phyloP scores from a whole-genome alignment of 2,113 vertebrate species.

The Poecile atricapillus region DNA sequence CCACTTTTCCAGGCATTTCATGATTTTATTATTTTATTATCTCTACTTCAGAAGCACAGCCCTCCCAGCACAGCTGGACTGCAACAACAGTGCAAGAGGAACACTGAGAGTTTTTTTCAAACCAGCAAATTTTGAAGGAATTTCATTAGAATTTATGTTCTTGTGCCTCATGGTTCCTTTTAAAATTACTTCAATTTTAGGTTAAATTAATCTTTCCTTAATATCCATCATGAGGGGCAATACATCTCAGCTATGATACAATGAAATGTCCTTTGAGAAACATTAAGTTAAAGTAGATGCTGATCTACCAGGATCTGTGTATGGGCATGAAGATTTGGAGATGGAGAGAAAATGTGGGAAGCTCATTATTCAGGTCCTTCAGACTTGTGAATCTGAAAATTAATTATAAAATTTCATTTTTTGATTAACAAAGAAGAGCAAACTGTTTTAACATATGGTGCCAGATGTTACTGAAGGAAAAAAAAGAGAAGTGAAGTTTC shows the following conservation, averaged over 20 bases:
- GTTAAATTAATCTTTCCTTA: not conserved
- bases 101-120: not conserved
- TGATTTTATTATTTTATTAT: not conserved
- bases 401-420: constrained; percentile 4
- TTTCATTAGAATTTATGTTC: not conserved
- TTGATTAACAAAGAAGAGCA: not conserved
- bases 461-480: constrained; percentile 12
- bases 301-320: not conserved
- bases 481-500: not conserved
- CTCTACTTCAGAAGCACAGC: not conserved
- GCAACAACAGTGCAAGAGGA: not conserved
- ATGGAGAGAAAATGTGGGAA: not conserved
- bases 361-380: not conserved
- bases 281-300: not conserved
- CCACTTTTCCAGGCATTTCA: not conserved
- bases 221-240: not conserved
- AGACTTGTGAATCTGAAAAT: not conserved
- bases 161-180: not conserved
- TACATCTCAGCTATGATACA: not conserved
- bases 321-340: not conserved
- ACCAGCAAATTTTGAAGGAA: not conserved
- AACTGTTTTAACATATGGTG: constrained; percentile 34
- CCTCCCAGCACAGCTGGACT: not conserved
- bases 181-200: not conserved
- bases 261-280: not conserved